Conservation (phyloP, 1,140 invertebrate species). For the Helicoverpa zea region DNA sequence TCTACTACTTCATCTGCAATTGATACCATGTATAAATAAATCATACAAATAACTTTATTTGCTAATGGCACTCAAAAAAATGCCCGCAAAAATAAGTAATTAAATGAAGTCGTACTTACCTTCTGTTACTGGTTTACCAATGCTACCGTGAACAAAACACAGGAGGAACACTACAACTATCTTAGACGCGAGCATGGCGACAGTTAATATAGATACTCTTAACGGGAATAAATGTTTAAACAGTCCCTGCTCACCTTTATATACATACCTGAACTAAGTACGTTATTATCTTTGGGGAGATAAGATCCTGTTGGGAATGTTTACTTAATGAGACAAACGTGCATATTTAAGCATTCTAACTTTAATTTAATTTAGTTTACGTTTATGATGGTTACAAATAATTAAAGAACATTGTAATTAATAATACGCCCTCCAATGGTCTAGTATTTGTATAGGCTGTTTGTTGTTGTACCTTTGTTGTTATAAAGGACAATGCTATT, state of each 20-base stretch:
- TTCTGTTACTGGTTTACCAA: slow-evolving; percentile 68
- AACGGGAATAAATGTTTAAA: slow-evolving; percentile 76
- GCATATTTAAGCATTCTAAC: slow-evolving; percentile 67
- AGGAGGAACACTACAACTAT: slow-evolving; percentile 60
- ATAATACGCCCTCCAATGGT: not conserved
- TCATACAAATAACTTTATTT: not conserved
- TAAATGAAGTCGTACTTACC: slow-evolving; percentile 63
- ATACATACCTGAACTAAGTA: slow-evolving; percentile 66
- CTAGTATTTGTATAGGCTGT: not conserved
- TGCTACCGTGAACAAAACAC: slow-evolving; percentile 61
- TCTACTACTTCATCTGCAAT: slow-evolving; percentile 74
- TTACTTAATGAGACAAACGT: slow-evolving; percentile 81
- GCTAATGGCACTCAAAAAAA: not conserved
- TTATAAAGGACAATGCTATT: no score
- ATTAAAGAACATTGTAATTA: not conserved
- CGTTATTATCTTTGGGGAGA: slow-evolving; percentile 76
- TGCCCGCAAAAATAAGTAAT: not conserved
- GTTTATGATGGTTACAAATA: not conserved
- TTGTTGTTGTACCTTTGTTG: no score
- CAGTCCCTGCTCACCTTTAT: slow-evolving; percentile 71
- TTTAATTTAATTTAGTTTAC: not conserved
- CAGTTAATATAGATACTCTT: slow-evolving; percentile 56
- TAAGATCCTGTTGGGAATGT: slow-evolving; percentile 81
- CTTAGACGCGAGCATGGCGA: slow-evolving; percentile 69
- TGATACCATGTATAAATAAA: slow-evolving; percentile 49